Conservation (phyloP, 2,888 invertebrate species). For the Drosophila phalerata region DNA sequence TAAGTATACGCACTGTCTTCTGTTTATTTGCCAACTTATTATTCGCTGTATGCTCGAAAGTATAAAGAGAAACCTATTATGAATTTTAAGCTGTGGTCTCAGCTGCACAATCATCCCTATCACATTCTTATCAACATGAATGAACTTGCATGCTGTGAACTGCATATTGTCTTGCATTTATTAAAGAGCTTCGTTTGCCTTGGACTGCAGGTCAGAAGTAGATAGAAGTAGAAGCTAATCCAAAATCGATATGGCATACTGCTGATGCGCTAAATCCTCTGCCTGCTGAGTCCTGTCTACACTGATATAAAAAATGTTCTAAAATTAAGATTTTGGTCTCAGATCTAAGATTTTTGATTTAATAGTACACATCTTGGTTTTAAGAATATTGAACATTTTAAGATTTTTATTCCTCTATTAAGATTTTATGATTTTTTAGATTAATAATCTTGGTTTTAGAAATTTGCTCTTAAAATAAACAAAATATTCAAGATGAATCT, state of each 20-base stretch:
- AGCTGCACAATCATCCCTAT: neutral
- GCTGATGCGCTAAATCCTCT: conserved; percentile 16
- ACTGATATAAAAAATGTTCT: no score
- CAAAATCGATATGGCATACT: conserved; percentile 21
- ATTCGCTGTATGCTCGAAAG: no score
- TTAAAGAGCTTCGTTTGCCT: conserved; percentile 9
- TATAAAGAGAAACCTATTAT: neutral
- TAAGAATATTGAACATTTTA: no score
- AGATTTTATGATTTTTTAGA: no score
- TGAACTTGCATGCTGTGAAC: conserved; percentile 6
- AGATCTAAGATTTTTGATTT: no score
- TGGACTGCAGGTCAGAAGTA: conserved; percentile 1
- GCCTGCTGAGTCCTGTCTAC: conserved; percentile 18
- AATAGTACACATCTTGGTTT: no score
- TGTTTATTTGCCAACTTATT: conserved; percentile 1
- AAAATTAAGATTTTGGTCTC: no score
- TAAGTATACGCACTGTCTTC: conserved; percentile 6
- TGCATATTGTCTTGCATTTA: conserved; percentile 1
- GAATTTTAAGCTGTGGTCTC: neutral
- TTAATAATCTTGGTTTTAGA: no score
- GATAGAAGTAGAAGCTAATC: conserved; percentile 11
- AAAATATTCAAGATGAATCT: no score
- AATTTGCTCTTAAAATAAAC: no score
- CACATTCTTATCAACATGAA: conserved; percentile 10
- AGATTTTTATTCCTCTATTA: no score